A percentile compares a stretch with the other conserved stretches of the same genome.
phyloP scores from a whole-genome alignment of 2,888 invertebrate species.

The Brachycybe producta region DNA sequence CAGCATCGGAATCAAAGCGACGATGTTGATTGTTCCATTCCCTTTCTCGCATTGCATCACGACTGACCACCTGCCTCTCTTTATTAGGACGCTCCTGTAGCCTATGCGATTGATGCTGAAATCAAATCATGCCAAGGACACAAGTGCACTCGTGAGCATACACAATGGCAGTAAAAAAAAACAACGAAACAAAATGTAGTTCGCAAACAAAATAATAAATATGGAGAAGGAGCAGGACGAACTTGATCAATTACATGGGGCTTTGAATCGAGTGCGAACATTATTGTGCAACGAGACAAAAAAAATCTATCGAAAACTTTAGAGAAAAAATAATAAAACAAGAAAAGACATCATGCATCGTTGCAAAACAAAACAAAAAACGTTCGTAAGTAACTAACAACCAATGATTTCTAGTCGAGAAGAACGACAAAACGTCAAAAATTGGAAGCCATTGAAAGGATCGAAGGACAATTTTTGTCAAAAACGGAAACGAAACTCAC shows the following conservation, averaged over 20 bases:
- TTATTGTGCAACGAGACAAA: too few species aligned
- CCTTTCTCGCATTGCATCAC: constrained; percentile 4
- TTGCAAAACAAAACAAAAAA: too few species aligned
- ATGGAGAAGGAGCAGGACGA: too few species aligned
- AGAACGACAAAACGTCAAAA: neutral
- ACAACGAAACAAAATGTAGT: neutral
- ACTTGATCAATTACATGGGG: too few species aligned
- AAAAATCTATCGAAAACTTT: too few species aligned
- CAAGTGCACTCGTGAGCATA: neutral
- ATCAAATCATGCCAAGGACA: constrained; percentile 12
- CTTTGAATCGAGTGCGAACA: too few species aligned
- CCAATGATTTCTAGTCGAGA: neutral
- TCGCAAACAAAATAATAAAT: neutral
- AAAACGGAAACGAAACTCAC: constrained; percentile 10
- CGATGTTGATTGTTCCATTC: constrained; percentile 4
- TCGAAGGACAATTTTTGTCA: neutral
- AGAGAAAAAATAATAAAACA: too few species aligned
- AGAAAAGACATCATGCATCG: too few species aligned
- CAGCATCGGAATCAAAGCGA: constrained; percentile 3
- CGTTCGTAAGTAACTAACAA: too few species aligned
- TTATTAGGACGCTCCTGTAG: constrained; percentile 8
- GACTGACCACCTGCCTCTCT: neutral
- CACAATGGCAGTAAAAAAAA: neutral
- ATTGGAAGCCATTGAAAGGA: neutral
- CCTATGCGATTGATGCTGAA: constrained; percentile 17